A percentile compares a stretch with the other conserved stretches of the same genome.
phyloP scores from a whole-genome alignment of 2,888 invertebrate genomes.

The Molanna angustata region DNA sequence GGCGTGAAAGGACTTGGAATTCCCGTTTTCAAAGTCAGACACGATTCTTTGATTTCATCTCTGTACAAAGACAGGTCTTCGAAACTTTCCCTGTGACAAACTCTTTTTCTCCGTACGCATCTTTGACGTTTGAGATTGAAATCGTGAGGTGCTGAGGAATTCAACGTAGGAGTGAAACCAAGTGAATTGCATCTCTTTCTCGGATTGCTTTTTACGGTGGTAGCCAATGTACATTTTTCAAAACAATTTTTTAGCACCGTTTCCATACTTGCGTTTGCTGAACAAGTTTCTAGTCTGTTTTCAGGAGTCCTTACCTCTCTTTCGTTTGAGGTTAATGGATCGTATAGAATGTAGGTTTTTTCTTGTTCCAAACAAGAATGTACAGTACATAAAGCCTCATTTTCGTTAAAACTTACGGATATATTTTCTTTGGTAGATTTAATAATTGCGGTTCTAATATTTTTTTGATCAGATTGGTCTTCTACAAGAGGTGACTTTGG shows the following conservation, averaged over 20 bases:
- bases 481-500: constrained; percentile 5
- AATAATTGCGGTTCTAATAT: constrained; percentile 34
- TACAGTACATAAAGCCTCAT: background rate
- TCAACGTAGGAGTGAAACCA: constrained; percentile 48
- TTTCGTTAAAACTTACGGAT: background rate
- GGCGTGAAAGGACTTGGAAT: constrained; percentile 47
- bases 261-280: constrained; percentile 16
- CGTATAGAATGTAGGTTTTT: constrained; percentile 46
- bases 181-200: constrained; percentile 36
- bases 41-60: constrained; percentile 39
- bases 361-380: constrained; percentile 28
- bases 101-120: constrained; percentile 56
- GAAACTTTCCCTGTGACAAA: constrained; percentile 27
- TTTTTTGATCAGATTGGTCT: background rate
- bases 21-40: constrained; percentile 47
- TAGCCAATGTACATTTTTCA: constrained; percentile 16
- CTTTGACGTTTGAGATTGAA: constrained; percentile 54
- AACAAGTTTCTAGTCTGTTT: constrained; percentile 35
- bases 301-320: constrained; percentile 53
- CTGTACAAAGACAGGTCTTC: constrained; percentile 30
- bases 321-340: constrained; percentile 51
- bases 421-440: constrained; percentile 16
- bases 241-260: constrained; percentile 22
- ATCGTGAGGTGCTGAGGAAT: constrained; percentile 40
- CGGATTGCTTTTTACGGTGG: constrained; percentile 8